Conservation (phyloP, 1,140 invertebrate genomes). For the Anoplolepis gracilipes region DNA sequence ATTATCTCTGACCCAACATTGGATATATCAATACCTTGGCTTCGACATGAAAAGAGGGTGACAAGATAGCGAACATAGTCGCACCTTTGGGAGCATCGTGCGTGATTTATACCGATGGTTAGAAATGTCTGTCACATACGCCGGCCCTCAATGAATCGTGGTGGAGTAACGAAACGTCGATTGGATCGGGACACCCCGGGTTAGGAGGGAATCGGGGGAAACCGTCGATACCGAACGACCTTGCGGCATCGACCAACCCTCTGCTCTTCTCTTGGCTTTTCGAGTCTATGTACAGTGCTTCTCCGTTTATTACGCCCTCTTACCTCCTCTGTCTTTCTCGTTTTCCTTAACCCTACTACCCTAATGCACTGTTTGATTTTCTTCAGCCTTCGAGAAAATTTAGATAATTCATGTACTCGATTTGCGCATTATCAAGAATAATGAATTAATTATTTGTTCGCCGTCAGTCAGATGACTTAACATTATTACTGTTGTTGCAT, state of each 20-base stretch:
- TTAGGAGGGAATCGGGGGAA: constrained; percentile 20
- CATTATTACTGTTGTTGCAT: background rate
- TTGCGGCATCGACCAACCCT: constrained; percentile 75
- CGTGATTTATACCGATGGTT: constrained; percentile 44
- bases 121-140: constrained; percentile 43
- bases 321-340: background rate
- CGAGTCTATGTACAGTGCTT: constrained; percentile 54
- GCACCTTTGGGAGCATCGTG: constrained; percentile 47
- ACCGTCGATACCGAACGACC: constrained; percentile 76
- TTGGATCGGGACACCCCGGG: constrained; percentile 44
- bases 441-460: constrained; percentile 16
- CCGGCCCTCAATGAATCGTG: constrained; percentile 59
- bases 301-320: constrained; percentile 48
- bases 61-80: constrained; percentile 16
- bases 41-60: background rate
- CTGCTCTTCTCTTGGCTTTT: constrained; percentile 63
- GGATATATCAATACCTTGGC: constrained; percentile 9
- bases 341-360: background rate
- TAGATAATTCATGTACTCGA: constrained; percentile 19
- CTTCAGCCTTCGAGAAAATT: constrained; percentile 34
- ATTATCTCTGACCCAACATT: constrained; percentile 20
- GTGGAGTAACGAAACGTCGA: constrained; percentile 44
- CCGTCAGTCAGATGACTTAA: background rate
- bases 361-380: constrained; percentile 17
- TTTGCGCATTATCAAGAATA: constrained; percentile 49